Evolutionary conservation across 2,797 vertebrate species (phyloP).

Genomic region (Helarctos malayanus): DNA sequence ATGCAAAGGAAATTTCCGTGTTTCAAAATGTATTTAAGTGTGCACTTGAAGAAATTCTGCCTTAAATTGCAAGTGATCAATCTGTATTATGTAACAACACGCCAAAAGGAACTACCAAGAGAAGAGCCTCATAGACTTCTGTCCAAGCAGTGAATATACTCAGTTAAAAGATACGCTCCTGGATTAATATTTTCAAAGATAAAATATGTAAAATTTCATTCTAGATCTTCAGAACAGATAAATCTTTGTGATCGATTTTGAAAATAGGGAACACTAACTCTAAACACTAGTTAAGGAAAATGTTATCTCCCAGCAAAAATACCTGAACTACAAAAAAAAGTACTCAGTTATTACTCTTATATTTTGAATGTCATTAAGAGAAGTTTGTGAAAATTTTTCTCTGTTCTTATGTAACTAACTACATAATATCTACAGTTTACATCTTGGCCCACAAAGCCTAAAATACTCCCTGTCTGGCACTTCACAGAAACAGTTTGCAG

Average conservation of each 20-base stretch:
- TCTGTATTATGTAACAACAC: neutral
- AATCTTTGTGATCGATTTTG: neutral
- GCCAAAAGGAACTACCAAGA: neutral
- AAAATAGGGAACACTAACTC: neutral
- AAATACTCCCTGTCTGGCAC: neutral
- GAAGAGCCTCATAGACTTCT: neutral
- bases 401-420: neutral
- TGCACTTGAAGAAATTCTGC: neutral
- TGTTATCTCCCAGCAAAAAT: neutral
- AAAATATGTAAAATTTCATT: neutral
- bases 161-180: neutral
- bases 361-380: constrained; percentile 18
- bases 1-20: neutral
- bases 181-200: neutral
- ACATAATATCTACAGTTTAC: neutral
- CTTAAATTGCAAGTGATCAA: neutral
- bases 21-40: neutral
- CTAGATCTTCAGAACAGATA: neutral
- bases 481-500: neutral
- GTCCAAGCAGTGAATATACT: neutral
- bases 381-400: neutral
- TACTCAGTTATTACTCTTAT: neutral
- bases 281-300: neutral
- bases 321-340: neutral
- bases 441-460: neutral